Evolutionary conservation across 2,113 vertebrate genomes (phyloP).

Genomic region (Cyanocitta stelleri): DNA sequence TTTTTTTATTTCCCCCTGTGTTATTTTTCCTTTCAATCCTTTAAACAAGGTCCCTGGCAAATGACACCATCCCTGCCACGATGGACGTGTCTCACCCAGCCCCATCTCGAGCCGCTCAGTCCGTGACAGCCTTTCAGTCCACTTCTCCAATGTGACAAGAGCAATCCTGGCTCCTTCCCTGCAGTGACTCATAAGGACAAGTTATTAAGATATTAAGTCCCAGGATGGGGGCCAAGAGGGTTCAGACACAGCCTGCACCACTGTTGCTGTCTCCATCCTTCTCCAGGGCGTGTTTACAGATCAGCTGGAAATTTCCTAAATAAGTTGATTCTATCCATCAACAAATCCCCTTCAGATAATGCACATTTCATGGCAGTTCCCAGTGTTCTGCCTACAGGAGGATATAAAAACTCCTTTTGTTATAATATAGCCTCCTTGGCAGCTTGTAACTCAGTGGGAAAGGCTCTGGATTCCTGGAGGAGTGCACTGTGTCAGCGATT

Average conservation of each 20-base stretch:
- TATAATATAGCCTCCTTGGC: constrained; percentile 33
- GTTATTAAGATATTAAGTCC: constrained; percentile 32
- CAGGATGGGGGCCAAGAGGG: not conserved
- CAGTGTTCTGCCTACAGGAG: constrained; percentile 28
- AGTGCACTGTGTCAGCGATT: constrained; percentile 46
- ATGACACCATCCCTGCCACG: accelerated
- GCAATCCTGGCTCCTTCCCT: not conserved
- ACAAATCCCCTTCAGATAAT: not conserved
- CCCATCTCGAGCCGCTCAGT: not conserved
- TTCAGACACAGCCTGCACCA: not conserved
- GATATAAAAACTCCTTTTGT: constrained; percentile 52
- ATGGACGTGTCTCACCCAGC: not conserved
- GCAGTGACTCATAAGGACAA: constrained; percentile 31
- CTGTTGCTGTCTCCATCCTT: not conserved
- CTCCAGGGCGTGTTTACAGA: not conserved
- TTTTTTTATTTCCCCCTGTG: accelerated
- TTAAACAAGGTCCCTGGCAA: not conserved
- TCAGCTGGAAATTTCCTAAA: not conserved
- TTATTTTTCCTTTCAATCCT: not conserved
- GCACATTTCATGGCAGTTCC: not conserved
- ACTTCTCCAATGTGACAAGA: constrained; percentile 1
- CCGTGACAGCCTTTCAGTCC: not conserved
- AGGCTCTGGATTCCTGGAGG: constrained; percentile 57
- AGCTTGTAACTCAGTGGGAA: constrained; percentile 41
- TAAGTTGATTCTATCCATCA: not conserved